These are phyloP conservation scores for Cryptotermes secundus DNA, from an alignment of 1,140 invertebrate genomes.

Conservation along the genomic window DNA sequence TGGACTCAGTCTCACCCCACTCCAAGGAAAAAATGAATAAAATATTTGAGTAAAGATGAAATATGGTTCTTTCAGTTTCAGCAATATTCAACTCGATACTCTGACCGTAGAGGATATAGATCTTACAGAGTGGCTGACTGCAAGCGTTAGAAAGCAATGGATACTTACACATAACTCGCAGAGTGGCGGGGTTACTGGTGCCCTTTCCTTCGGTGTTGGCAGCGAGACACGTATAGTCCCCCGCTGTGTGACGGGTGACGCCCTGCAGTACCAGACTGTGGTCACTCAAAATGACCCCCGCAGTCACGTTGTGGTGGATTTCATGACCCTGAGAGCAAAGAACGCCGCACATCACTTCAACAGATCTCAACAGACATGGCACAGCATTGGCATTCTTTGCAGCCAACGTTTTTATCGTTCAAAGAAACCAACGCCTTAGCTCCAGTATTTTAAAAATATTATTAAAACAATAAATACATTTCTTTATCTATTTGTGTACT, in stretches of 20 bases:
- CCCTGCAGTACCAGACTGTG: conserved; percentile 79
- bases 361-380: too few species aligned
- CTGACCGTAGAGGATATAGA: not conserved
- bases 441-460: too few species aligned
- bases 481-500: too few species aligned
- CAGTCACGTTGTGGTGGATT: conserved; percentile 73
- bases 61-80: too few species aligned
- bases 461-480: too few species aligned
- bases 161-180: conserved; percentile 80
- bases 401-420: too few species aligned
- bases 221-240: conserved; percentile 79
- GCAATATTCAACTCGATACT: not conserved
- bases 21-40: too few species aligned
- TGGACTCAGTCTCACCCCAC: too few species aligned
- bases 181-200: conserved; percentile 72
- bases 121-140: not conserved
- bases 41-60: too few species aligned
- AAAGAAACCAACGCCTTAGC: too few species aligned
- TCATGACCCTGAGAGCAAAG: conserved; percentile 62
- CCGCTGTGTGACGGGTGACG: conserved; percentile 73
- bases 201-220: conserved; percentile 79
- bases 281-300: conserved; percentile 77
- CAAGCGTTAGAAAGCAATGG: not conserved
- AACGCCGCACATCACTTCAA: not conserved
- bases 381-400: too few species aligned